Conservation (phyloP, 2,888 invertebrate species). For the Koerneria pararmatus region DNA sequence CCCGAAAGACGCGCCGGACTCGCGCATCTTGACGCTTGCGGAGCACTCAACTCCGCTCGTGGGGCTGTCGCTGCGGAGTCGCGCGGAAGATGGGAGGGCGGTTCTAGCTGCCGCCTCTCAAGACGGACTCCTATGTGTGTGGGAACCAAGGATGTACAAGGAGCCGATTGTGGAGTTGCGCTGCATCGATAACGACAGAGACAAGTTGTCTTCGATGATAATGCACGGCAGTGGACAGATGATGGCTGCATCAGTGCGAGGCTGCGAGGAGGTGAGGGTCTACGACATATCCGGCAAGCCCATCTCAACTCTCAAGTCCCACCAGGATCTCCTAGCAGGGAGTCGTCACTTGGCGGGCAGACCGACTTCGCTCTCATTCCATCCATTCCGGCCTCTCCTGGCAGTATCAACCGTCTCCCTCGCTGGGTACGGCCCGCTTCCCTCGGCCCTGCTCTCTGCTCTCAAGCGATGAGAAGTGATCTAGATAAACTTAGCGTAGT, state of each 20-base stretch:
- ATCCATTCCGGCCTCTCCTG: no score
- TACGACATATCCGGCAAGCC: conserved; percentile 14
- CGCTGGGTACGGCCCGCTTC: no score
- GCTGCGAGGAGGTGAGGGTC: conserved; percentile 1
- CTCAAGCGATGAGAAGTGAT: no score
- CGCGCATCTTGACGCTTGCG: conserved; percentile 33
- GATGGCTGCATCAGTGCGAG: not conserved
- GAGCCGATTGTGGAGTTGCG: no score
- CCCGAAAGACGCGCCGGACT: conserved; percentile 26
- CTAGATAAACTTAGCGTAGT: no score
- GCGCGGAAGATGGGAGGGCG: conserved; percentile 4
- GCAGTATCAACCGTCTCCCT: no score
- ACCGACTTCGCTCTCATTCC: no score
- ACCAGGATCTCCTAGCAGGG: no score
- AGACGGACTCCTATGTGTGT: conserved; percentile 71
- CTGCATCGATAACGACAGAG: no score
- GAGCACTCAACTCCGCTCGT: conserved; percentile 32
- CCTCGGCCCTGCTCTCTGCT: no score
- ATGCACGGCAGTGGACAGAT: conserved; percentile 17
- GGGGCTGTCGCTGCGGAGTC: conserved; percentile 17
- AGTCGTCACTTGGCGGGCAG: no score
- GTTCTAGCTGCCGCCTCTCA: conserved; percentile 64
- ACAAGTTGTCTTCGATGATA: not conserved
- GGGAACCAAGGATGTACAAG: conserved; percentile 64
- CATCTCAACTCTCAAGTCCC: conserved; percentile 7